These are phyloP conservation scores for Thalassarche chlororhynchos DNA, from an alignment of 2,113 vertebrate genomes.

Conservation along the genomic window DNA sequence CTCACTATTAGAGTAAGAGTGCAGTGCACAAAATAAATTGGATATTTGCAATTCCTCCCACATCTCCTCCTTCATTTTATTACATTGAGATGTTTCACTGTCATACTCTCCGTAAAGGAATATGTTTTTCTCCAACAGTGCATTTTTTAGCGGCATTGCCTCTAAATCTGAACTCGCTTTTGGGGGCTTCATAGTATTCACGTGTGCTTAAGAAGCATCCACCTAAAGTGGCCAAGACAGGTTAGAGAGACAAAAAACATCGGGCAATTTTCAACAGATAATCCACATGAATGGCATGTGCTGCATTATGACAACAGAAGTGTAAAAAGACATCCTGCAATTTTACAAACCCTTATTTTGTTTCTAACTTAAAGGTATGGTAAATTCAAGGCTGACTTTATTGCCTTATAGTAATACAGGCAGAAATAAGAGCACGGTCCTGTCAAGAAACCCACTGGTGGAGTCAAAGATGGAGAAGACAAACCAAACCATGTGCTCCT, in stretches of 20 bases:
- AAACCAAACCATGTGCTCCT: neutral
- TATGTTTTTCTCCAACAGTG: neutral
- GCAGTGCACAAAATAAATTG: neutral
- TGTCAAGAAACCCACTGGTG: neutral
- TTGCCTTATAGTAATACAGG: neutral
- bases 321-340: neutral
- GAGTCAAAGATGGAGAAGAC: neutral
- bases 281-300: fast-evolving
- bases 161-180: neutral
- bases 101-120: neutral
- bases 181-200: neutral
- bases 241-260: neutral
- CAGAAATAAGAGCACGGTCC: neutral
- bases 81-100: neutral
- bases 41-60: neutral
- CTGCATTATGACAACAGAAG: neutral
- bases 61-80: neutral
- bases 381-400: neutral
- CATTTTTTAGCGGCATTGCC: neutral
- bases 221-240: neutral
- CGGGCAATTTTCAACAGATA: neutral
- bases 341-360: neutral
- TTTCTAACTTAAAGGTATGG: neutral
- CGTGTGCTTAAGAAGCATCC: neutral
- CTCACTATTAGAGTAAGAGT: neutral